Evolutionary conservation across 2,113 vertebrate genomes (phyloP).

Genomic region (Oreamnos americanus): DNA sequence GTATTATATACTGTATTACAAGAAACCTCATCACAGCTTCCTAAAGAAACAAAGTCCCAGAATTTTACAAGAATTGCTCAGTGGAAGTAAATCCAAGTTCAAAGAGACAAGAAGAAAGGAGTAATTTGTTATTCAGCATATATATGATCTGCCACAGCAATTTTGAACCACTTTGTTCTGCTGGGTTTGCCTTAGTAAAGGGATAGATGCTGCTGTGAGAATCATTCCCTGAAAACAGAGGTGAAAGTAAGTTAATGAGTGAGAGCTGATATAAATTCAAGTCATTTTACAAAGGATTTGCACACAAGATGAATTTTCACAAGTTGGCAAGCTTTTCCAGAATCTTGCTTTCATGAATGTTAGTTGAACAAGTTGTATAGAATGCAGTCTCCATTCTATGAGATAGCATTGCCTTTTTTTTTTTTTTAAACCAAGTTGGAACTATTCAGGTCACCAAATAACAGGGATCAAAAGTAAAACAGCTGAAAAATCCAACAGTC

Average conservation of each 20-base stretch:
- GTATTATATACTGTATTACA: neutral
- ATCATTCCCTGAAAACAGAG: conserved; percentile 38
- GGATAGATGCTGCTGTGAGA: conserved; percentile 28
- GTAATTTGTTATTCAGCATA: conserved; percentile 1
- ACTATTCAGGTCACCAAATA: conserved; percentile 53
- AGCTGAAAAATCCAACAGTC: conserved; percentile 71
- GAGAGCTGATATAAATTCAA: conserved; percentile 22
- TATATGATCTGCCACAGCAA: neutral
- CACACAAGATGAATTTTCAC: conserved; percentile 30
- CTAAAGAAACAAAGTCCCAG: neutral
- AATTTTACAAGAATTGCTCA: conserved; percentile 31
- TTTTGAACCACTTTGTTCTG: neutral
- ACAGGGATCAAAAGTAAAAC: conserved; percentile 68
- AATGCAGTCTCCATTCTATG: neutral
- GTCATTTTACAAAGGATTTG: conserved; percentile 38
- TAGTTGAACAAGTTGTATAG: neutral
- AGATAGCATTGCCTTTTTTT: conserved; percentile 16
- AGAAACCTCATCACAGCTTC: neutral
- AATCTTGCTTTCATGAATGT: conserved; percentile 1
- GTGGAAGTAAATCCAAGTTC: neutral
- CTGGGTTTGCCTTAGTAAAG: neutral
- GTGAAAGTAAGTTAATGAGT: conserved; percentile 12
- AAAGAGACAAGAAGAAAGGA: conserved; percentile 55
- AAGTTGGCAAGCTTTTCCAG: conserved; percentile 30
- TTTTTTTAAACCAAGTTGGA: conserved; percentile 36